A percentile compares a stretch with the other conserved stretches of the same genome.
phyloP scores from a whole-genome alignment of 2,888 invertebrate species.

The Acrobeloides nanus region DNA sequence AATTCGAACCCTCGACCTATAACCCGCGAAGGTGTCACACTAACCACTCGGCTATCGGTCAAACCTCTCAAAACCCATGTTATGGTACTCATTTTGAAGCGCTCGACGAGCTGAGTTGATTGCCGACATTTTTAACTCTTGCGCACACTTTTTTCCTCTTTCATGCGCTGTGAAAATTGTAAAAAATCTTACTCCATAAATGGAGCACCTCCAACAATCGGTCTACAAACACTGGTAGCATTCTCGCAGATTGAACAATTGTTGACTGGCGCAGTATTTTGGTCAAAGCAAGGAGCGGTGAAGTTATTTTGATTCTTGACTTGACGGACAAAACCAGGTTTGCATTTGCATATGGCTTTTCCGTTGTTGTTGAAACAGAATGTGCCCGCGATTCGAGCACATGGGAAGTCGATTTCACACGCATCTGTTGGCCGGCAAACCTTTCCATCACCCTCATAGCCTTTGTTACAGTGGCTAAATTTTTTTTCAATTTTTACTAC shows the following conservation, averaged over 20 bases:
- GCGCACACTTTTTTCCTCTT: no score
- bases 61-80: no score
- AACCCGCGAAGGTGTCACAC: no score
- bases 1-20: no score
- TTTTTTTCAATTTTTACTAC: no score
- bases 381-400: constrained; percentile 10
- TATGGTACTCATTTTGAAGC: no score
- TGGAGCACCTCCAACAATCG: constrained; percentile 4
- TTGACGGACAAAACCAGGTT: constrained; percentile 13
- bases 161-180: no score
- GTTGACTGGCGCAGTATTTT: constrained; percentile 6
- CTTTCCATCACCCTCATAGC: constrained; percentile 6
- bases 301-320: constrained; percentile 9
- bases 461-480: not conserved
- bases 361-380: constrained; percentile 10
- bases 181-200: no score
- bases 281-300: constrained; percentile 11
- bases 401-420: constrained; percentile 5
- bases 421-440: constrained; percentile 4
- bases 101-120: no score
- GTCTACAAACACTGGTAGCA: constrained; percentile 4
- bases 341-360: constrained; percentile 9
- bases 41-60: no score
- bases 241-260: constrained; percentile 7
- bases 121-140: no score